Conservation (phyloP, 1,140 invertebrate species). For the Drosophila sturtevanti region DNA sequence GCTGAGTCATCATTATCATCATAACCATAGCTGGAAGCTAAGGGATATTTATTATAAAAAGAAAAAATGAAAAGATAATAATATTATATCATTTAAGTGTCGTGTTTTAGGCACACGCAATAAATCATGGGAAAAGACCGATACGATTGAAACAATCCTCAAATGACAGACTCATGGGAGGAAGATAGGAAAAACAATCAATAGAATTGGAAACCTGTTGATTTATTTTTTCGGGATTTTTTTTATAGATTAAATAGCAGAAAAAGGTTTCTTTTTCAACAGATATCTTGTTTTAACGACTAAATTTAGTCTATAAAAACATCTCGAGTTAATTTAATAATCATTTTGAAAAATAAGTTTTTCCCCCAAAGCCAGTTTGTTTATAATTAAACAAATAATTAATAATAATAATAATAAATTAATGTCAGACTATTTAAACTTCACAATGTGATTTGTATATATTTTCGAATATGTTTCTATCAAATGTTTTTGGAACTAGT, state of each 20-base stretch:
- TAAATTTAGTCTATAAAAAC: too few species aligned
- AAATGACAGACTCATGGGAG: neutral
- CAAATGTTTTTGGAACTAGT: too few species aligned
- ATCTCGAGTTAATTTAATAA: too few species aligned
- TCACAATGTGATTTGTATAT: too few species aligned
- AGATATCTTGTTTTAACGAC: too few species aligned
- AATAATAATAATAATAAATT: too few species aligned
- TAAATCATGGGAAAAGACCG: conserved; percentile 29
- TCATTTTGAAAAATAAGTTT: too few species aligned
- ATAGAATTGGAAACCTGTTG: conserved; percentile 15
- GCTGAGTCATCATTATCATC: conserved; percentile 12
- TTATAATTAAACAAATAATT: neutral
- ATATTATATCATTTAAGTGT: conserved; percentile 39
- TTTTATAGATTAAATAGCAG: neutral
- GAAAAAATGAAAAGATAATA: conserved; percentile 18
- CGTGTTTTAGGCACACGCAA: conserved; percentile 26
- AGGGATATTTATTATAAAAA: neutral
- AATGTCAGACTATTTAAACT: too few species aligned
- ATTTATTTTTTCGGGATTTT: neutral
- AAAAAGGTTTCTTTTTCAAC: too few species aligned
- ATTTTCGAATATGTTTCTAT: too few species aligned
- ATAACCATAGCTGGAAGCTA: neutral
- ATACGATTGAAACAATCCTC: conserved; percentile 1
- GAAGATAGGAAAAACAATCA: neutral
- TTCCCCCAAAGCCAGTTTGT: neutral